Evolutionary conservation across 1,140 invertebrate genomes (phyloP), one percentile per base, ranked within the genome.

Genomic region (Wiebesia pumilae): DNA sequence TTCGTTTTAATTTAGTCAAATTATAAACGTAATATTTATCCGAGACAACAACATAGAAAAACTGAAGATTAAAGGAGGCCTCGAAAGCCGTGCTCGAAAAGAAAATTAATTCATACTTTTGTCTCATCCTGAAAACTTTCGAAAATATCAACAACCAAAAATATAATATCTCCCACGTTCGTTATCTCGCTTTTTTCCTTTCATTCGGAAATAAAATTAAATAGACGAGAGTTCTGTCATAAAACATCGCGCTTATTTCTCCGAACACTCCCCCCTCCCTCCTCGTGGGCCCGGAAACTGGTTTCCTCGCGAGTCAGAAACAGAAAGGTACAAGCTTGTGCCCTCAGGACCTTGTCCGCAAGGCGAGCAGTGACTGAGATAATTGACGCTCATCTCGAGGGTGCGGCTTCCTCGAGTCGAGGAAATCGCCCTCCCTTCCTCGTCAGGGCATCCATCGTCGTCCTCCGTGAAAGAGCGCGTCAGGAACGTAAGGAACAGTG

Each of bases 381-480:
- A 82, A 86, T 86, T 73, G 71, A 24, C 65, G 47, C 78, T 80
- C 84, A 69, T 79, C 83, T 79, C 77, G 78, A 73, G 84, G 84
- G 84, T 38, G 84, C 77, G 84, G 75, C 65, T 85, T 82, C 80
- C 80, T 82, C 80, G 40, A 69, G 33, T 58, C 47, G 58, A 81
- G 79, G 58, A 67, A 81, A 65, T 82, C 80, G 54, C 77, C 47
- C 43, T 27, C 47, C 43, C 19, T 9, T n/a, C 1, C 19, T 19
- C 27, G 21, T n/a, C 21, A 2, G 10, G 9, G 51, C n/a, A n/a
- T n/a, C 19, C 71, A 16, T 54, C 19, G 19, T 7, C 71, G 38
- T 75, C 38, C 40, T 24, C 73, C 27, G 43, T 19, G 27, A 77
- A 38, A 71, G 35, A 71, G 24, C 33, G 40, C 69, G 69, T 71